Percentiles rank a stretch among this genome's conserved stretches.
phyloP scores from a whole-genome alignment of 2,888 invertebrate species.

The Drosophila flavopinicola region DNA sequence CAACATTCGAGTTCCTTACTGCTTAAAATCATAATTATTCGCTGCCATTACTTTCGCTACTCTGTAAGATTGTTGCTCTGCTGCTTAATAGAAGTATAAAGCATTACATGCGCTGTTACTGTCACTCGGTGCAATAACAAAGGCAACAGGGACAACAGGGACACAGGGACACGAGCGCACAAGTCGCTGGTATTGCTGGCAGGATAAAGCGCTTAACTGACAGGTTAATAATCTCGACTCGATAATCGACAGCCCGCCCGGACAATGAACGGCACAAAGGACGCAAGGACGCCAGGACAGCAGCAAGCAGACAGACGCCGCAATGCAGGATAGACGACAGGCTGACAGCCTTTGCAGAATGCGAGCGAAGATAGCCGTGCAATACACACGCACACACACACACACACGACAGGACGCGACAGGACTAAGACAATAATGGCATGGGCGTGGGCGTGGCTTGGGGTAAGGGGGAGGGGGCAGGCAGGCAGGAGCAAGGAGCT shows the following conservation, averaged over 20 bases:
- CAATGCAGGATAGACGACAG: conserved; percentile 50
- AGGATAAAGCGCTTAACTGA: conserved; percentile 77
- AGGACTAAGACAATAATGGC: conserved; percentile 43
- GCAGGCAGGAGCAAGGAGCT: conserved; percentile 40
- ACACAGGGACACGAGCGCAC: conserved; percentile 18
- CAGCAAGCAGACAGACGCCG: conserved; percentile 14
- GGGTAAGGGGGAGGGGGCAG: conserved; percentile 1
- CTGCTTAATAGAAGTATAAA: conserved; percentile 14
- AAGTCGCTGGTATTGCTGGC: conserved; percentile 50
- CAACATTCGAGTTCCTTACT: neutral
- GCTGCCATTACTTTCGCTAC: neutral
- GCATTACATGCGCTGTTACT: conserved; percentile 23
- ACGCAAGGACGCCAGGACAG: conserved; percentile 33
- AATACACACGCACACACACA: conserved; percentile 3
- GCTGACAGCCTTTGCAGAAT: conserved; percentile 60
- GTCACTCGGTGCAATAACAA: conserved; percentile 39
- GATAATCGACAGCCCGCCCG: conserved; percentile 72
- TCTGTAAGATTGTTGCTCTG: conserved; percentile 1
- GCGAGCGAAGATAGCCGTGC: conserved; percentile 30
- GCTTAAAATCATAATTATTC: conserved; percentile 1
- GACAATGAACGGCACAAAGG: conserved; percentile 23
- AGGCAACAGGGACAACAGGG: conserved; percentile 16
- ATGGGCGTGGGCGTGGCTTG: conserved; percentile 30
- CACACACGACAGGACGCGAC: conserved; percentile 15
- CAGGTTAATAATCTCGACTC: conserved; percentile 80